These are phyloP conservation scores for Paramuricea clavata DNA, from an alignment of 92 coral and sea anemone species.

Conservation along the genomic window DNA sequence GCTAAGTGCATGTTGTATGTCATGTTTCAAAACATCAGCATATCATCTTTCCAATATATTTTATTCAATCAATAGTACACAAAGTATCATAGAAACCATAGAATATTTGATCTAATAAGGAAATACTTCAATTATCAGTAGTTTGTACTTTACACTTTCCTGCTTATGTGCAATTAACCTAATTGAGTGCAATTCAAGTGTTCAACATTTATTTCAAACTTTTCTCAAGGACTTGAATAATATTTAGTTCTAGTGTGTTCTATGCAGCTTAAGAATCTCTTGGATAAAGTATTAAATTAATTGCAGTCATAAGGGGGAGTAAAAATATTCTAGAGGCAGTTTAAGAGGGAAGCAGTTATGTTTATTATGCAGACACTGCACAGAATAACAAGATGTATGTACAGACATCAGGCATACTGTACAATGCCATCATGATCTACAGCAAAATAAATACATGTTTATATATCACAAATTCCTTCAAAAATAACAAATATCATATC, in stretches of 20 bases:
- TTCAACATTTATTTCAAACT: no score
- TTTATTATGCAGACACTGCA: not conserved
- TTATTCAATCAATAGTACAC: not conserved
- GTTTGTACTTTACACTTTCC: not conserved
- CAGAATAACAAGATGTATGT: no score
- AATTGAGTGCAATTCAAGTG: not conserved
- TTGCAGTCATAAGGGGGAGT: no score
- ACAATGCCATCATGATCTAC: no score
- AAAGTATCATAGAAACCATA: not conserved
- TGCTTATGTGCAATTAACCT: slow-evolving; percentile 1
- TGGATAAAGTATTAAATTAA: not conserved
- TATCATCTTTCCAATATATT: no score
- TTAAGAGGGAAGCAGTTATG: not conserved
- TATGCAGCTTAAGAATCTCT: not conserved
- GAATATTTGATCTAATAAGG: not conserved
- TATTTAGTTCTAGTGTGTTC: not conserved
- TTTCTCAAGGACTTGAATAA: no score
- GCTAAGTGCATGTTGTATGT: no score
- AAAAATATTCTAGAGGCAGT: not conserved
- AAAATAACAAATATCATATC: not conserved
- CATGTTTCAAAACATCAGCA: no score
- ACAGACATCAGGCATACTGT: no score
- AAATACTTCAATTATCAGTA: slow-evolving; percentile 7
- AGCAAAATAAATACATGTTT: no score
- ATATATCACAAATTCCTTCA: not conserved